Base-by-base conservation (phyloP, 1,140 invertebrate genomes). In the Heliconius himera region DNA sequence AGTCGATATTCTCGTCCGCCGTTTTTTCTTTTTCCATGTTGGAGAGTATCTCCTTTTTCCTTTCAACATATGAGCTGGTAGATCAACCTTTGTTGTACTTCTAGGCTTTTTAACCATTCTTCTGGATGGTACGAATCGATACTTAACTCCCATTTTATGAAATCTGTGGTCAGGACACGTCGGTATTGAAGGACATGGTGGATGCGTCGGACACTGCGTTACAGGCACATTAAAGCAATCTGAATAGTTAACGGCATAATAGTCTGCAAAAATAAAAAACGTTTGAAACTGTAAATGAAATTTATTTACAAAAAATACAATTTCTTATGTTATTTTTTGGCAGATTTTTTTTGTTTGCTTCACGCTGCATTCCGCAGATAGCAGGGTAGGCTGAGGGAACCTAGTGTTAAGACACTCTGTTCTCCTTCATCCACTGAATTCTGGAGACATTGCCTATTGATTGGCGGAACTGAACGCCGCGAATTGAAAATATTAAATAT, bases 181-280 rank as follows among this genome's bases (percentile, higher is more conserved):
- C 29, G 85, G 85, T 16, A 33, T 76, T 16, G 82, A 83, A 29
- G 84, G 85, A 26, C 84, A 83, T 5, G 81, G 80, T 29, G 78
- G 54, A 70, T 33, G 41, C 0, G 82, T 54, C 8, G 87, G 87
- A 60, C 87, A 87, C 2, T 72, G 77, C 20, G 66, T 82, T 2
- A 77, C 56, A 22, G 78, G 77, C 20, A 79, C 29, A 49, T 78
- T 76, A 74, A 89, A 90, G 73, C 88, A 89, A 29, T 89, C 88
- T 0, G 85, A 82, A 75, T 91, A 89, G 38, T 91, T 88, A 66
- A 85, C 78, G 22, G 85, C 66, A 51, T 84, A 83, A 66, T 79
- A 90, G 71, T 87, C 89, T 90, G 83, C 20, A 85, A 89, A 29
- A 66, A 74, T 20, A 72, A 73, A 49, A 71, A 18, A 8, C 16